phyloP scores from a whole-genome alignment of 2,113 vertebrate species.

The Cricetomys ansorgei region DNA sequence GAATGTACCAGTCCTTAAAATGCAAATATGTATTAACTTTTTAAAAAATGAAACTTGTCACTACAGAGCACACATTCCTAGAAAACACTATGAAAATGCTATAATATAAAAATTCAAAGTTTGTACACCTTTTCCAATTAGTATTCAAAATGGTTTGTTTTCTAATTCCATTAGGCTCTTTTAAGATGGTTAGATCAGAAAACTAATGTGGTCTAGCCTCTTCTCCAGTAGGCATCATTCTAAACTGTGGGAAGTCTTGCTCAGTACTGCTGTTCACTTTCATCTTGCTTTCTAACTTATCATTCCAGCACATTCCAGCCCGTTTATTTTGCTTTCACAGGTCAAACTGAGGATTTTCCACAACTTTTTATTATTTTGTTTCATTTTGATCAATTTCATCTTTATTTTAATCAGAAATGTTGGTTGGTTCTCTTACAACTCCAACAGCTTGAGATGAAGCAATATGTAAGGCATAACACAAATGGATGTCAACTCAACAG shows the following conservation, averaged over 20 bases:
- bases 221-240: not conserved
- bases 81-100: conserved; percentile 23
- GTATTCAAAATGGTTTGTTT: not conserved
- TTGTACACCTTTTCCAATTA: conserved; percentile 10
- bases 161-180: not conserved
- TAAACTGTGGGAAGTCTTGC: not conserved
- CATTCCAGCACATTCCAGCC: not conserved
- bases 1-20: not conserved
- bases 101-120: conserved; percentile 21
- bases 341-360: not conserved
- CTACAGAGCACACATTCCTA: not conserved
- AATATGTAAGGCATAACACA: not conserved
- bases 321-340: not conserved
- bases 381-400: not conserved
- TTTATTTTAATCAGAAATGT: not conserved
- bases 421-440: not conserved
- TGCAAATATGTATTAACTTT: not conserved
- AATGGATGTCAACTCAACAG: not conserved
- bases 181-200: not conserved
- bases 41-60: not conserved
- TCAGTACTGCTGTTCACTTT: not conserved
- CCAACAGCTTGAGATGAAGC: not conserved
- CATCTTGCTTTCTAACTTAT: conserved; percentile 30
- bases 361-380: not conserved
- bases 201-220: not conserved